Percentiles rank a stretch among this genome's conserved stretches.
phyloP scores from a whole-genome alignment of 1,140 invertebrate species.

The Cyphomyrmex costatus region DNA sequence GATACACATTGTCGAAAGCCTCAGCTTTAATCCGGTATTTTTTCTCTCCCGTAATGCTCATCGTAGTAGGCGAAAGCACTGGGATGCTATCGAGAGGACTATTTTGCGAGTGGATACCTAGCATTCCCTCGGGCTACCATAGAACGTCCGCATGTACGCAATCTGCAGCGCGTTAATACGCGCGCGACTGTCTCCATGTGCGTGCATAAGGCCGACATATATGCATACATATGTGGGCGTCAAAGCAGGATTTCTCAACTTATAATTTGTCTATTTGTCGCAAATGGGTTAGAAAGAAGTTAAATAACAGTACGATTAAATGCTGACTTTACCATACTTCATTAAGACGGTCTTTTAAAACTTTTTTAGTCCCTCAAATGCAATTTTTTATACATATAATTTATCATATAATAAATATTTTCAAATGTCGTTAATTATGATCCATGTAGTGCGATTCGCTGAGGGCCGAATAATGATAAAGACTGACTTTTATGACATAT shows the following conservation, averaged over 20 bases:
- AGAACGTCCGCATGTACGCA: slow-evolving; percentile 59
- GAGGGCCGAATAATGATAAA: neutral
- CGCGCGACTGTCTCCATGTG: slow-evolving; percentile 1
- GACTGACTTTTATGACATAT: neutral
- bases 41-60: slow-evolving; percentile 53
- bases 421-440: neutral
- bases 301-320: neutral
- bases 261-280: slow-evolving; percentile 17
- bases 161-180: slow-evolving; percentile 58
- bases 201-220: neutral
- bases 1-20: neutral
- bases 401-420: neutral
- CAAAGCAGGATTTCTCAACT: slow-evolving; percentile 56
- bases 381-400: neutral
- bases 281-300: neutral
- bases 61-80: neutral
- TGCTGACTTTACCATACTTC: neutral
- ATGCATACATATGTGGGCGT: neutral
- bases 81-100: slow-evolving; percentile 56
- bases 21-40: slow-evolving; percentile 45
- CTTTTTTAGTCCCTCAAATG: neutral
- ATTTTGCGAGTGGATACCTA: slow-evolving; percentile 73
- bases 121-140: slow-evolving; percentile 71
- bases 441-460: neutral
- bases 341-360: neutral